Evolutionary conservation across 1,140 invertebrate species (phyloP), one percentile per base, ranked within the genome.

Genomic region (Muscidifurax raptorellus): DNA sequence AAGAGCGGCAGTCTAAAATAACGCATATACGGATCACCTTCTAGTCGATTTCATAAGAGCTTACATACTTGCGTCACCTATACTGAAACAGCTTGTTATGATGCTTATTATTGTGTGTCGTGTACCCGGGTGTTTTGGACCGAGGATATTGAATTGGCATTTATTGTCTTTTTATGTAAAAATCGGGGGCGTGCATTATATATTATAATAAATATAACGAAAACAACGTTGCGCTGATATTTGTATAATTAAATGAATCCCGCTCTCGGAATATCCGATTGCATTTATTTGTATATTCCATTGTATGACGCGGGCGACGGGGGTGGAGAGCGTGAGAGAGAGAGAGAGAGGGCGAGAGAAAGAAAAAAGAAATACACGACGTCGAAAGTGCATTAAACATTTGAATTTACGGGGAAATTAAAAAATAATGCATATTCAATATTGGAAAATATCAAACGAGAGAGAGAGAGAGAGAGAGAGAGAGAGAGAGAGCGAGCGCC

Each of bases 371-470:
- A 59, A 59, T 59, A 22, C 44, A 66, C n/a, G 71, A 69, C 78
- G 67, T 40, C 75, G 27, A 25, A 36, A 40, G 80, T 67, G 67
- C 84, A 85, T 85, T 85, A 85, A 76, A 85, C 81, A 82, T 82
- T 77, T 27, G 75, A 85, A 82, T 78, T 82, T 82, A 59, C 78
- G 74, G n/a, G n/a, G 30, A 82, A 40, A 79, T 82, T 82, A 85
- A 82, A 85, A 85, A 82, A 85, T 82, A 85, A 82, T 79, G 84
- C 75, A 85, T 82, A 85, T 85, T 85, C 80, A 78, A 85, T 85
- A 82, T 82, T 25, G 79, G 84, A 76, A 77, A 81, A 85, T 85
- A 77, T 77, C 40, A 71, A 84, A 84, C 71, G 79, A 75, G 40
- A 0, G 15, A 22, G 47, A 4, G 22, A 12, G 13, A 30, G 27